phyloP scores from a whole-genome alignment of 2,797 vertebrate species.

The Schizopygopsis pylzovi region DNA sequence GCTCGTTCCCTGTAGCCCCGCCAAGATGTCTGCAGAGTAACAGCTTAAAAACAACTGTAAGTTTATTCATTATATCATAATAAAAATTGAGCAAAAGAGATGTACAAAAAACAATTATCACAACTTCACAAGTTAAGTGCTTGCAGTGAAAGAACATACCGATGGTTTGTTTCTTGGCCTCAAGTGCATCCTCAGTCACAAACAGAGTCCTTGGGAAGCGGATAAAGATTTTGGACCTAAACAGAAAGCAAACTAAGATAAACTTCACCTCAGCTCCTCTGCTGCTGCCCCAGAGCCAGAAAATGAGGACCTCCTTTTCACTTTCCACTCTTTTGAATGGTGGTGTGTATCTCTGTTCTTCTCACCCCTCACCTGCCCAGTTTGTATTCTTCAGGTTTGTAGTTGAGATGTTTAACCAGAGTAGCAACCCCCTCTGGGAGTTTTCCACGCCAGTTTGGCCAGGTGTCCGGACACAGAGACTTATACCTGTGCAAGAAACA shows the following conservation, averaged over 20 bases:
- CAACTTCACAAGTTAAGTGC: neutral
- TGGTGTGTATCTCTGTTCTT: neutral
- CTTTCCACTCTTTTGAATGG: neutral
- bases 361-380: constrained; percentile 86
- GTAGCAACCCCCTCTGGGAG: constrained; percentile 88
- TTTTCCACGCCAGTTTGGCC: constrained; percentile 91
- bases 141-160: constrained; percentile 71
- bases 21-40: constrained; percentile 92
- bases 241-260: constrained; percentile 1
- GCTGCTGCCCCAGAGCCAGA: neutral
- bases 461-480: constrained; percentile 93
- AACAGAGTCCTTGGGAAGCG: constrained; percentile 97
- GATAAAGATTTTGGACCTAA: constrained; percentile 98
- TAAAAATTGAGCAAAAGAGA: neutral
- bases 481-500: constrained; percentile 85
- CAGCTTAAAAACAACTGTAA: constrained; percentile 75
- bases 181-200: constrained; percentile 92
- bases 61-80: constrained; percentile 1
- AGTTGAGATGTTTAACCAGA: constrained; percentile 91
- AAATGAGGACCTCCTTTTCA: neutral
- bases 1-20: constrained; percentile 89
- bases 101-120: neutral
- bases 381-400: constrained; percentile 95
- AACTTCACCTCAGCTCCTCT: neutral
- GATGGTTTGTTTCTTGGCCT: constrained; percentile 89